Percentiles rank a stretch among this genome's conserved stretches.
Evolutionary conservation across 1,140 invertebrate genomes (phyloP).

Genomic region (Teleogryllus occipitalis): DNA sequence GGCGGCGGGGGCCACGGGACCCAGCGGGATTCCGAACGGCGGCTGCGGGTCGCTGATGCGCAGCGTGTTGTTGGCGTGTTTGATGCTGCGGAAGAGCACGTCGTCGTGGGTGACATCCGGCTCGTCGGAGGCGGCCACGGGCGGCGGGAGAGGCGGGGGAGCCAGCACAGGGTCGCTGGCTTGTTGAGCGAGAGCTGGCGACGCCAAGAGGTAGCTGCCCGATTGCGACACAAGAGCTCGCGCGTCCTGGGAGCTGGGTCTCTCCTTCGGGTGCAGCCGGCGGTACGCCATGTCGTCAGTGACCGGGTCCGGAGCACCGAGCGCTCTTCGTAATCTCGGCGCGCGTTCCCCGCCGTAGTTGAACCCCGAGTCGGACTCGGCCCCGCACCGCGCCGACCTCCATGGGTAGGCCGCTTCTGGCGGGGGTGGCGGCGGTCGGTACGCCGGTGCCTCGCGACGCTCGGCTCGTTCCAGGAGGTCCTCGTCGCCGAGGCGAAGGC

Average conservation of each 20-base stretch:
- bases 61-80: slow-evolving; percentile 60
- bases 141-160: slow-evolving; percentile 57
- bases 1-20: slow-evolving; percentile 63
- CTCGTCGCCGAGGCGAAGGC: slow-evolving; percentile 68
- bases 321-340: slow-evolving; percentile 33
- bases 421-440: slow-evolving; percentile 29
- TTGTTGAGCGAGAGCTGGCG: slow-evolving; percentile 39
- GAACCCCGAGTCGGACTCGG: slow-evolving; percentile 24
- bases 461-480: slow-evolving; percentile 70
- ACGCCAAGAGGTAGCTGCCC: slow-evolving; percentile 62
- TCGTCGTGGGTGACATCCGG: slow-evolving; percentile 78
- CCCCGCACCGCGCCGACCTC: neutral
- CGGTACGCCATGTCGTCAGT: slow-evolving; percentile 74
- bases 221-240: slow-evolving; percentile 52
- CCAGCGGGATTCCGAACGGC: slow-evolving; percentile 80
- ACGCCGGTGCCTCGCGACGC: slow-evolving; percentile 57
- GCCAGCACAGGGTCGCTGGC: neutral
- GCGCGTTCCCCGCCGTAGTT: slow-evolving; percentile 27
- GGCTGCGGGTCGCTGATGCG: slow-evolving; percentile 71
- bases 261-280: slow-evolving; percentile 49
- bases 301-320: slow-evolving; percentile 49
- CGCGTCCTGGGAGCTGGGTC: slow-evolving; percentile 33
- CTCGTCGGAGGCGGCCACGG: slow-evolving; percentile 35
- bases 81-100: slow-evolving; percentile 69
- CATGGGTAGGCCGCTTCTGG: neutral